Percentiles rank a stretch among this genome's conserved stretches.
These are phyloP conservation scores for Carabus problematicus DNA, from an alignment of 2,888 invertebrate species.

Conservation along the genomic window DNA sequence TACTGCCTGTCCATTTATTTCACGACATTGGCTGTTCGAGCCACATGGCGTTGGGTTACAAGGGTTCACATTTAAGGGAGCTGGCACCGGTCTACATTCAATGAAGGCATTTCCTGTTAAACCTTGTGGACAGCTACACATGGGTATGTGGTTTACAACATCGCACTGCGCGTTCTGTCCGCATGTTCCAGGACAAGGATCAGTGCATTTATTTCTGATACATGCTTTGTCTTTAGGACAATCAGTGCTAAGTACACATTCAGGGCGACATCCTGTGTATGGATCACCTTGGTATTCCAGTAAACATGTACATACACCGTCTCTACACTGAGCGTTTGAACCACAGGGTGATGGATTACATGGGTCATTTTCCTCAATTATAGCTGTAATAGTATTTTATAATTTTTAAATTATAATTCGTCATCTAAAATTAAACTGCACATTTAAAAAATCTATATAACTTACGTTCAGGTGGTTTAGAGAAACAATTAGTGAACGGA, in stretches of 20 bases:
- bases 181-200: slow-evolving; percentile 81
- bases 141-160: slow-evolving; percentile 76
- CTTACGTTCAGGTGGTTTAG: slow-evolving; percentile 59
- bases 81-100: slow-evolving; percentile 61
- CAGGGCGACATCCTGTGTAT: slow-evolving; percentile 78
- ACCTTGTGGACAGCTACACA: slow-evolving; percentile 72
- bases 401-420: slow-evolving; percentile 26
- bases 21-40: slow-evolving; percentile 72
- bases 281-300: slow-evolving; percentile 80
- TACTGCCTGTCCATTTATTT: slow-evolving; percentile 65
- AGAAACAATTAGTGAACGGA: slow-evolving; percentile 65
- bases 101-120: slow-evolving; percentile 78
- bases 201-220: slow-evolving; percentile 73
- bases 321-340: slow-evolving; percentile 73
- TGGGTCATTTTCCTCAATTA: slow-evolving; percentile 55
- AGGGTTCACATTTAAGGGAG: slow-evolving; percentile 59
- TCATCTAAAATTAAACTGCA: slow-evolving; percentile 34
- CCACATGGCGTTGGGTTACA: slow-evolving; percentile 77
- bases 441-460: slow-evolving; percentile 40
- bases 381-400: slow-evolving; percentile 50
- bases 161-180: slow-evolving; percentile 73
- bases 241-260: slow-evolving; percentile 79
- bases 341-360: slow-evolving; percentile 70
- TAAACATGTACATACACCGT: slow-evolving; percentile 75
- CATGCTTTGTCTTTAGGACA: slow-evolving; percentile 76